Base-by-base conservation (phyloP, 2,888 invertebrate genomes). In the Xestia c-nigrum region DNA sequence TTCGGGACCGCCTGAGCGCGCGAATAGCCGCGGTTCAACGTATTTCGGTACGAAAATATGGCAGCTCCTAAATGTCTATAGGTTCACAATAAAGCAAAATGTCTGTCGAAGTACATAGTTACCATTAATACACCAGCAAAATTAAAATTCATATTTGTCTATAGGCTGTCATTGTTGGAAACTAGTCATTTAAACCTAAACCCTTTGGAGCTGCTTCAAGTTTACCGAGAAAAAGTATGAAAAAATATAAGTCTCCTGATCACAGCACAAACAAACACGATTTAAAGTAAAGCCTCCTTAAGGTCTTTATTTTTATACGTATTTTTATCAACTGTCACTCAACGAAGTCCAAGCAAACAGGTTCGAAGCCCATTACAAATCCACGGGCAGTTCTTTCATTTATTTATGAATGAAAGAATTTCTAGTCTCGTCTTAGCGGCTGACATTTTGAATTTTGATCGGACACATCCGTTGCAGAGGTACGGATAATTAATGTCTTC, bases 371-470 rank as follows among this genome's bases (percentile, higher is more conserved):
- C 73, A 83, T 83, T 83, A 69, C 14, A 57, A 73, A 83, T 21
- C 46, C 46, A n/a, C 7, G 12, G 40, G 14, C n/a, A 66, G 43
- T 61, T 72, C 46, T 72, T 83, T 68, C 57, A 83, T 81, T 81
- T 68, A 78, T 83, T 64, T 64, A 64, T 83, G 83, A 83, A 52
- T 46, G 24, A 47, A 70, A 38, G 72, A 59, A 64, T 73, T 82
- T 78, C 78, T 67, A 61, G 67, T 68, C 83, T 69, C 81, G 83
- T 81, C 57, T 38, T 57, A 19, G 38, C 1, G 5, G 2, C 24
- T 43, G 52, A 68, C 81, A 14, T 68, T 72, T 83, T 57, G 50
- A 83, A 82, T 67, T 63, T 72, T 72, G 83, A 83, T 67, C 50
- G 38, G 52, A 67, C 66, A 67, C 50, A 67, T 82, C 83, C 72